Evolutionary conservation across 2,888 invertebrate species (phyloP), one percentile per base, ranked within the genome.

Genomic region (Amaurobius ferox): DNA sequence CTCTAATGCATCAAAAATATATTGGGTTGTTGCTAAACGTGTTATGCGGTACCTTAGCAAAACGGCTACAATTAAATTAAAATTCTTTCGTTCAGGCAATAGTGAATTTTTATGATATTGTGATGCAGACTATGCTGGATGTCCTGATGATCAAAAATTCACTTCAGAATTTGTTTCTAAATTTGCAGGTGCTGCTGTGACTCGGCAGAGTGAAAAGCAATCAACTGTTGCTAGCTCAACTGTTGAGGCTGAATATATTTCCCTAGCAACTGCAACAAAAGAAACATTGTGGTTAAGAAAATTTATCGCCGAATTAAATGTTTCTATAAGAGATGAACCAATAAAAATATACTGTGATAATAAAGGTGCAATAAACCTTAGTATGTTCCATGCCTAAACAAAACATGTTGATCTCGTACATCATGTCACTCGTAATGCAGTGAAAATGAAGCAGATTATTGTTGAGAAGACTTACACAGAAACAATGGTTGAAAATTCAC

Each of bases 221-320:
- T 67, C 76, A 11, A 88, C 79, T 6, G 87, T 89, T 13, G 89
- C 88, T 11, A 68, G 87, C 0, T 88, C 88, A 9, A 86, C 89
- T 16, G 85, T 87, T 66, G 89, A 89, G 73, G 88, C 88, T 19
- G 89, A 89, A 66, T 89, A 89, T 61, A 88, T 88, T 72, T 88
- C 89, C 26, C 11, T 87, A n/a, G 73, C 85, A 48, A 72, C 79
- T n/a, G 86, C 88, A 19, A 81, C 86, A 13, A 85, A 89, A 74
- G 89, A 88, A 64, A 67, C 44, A 1, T 26, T 87, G 5, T 89
- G 79, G 79, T 39, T 89, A 19, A 68, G 2, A 0, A 67, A 77
- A 28, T 30, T 68, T 28, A 35, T 35, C 11, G 35, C 1, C 1
- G 68, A 78, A 2, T 11, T 78, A 6, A 30, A 30, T 6, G 55